Evolutionary conservation across 1,140 invertebrate species (phyloP).

Genomic region (Anadara kagoshimensis): DNA sequence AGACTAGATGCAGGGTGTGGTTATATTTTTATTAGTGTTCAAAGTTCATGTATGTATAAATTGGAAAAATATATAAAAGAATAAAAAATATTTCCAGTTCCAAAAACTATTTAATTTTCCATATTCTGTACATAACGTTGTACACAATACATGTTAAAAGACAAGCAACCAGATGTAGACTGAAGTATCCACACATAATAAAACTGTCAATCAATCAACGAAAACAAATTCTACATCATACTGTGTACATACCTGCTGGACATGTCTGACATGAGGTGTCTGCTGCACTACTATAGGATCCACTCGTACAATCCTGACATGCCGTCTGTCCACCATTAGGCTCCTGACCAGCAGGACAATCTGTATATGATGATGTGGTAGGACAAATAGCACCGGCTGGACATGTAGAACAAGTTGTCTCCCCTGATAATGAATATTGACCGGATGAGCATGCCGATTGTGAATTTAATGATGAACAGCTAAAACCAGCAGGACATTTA

Average conservation of each 20-base stretch:
- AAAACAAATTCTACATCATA: not conserved
- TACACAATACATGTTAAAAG: too few relatives aligned
- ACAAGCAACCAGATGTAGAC: too few relatives aligned
- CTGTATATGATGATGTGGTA: conserved; percentile 41
- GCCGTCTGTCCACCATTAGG: conserved; percentile 51
- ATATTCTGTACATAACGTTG: too few relatives aligned
- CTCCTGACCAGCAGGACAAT: conserved; percentile 54
- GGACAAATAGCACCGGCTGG: conserved; percentile 49
- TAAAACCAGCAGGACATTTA: conserved; percentile 53
- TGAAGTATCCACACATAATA: not conserved
- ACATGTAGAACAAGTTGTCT: conserved; percentile 42
- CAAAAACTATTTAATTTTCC: too few relatives aligned
- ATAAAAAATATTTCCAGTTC: too few relatives aligned
- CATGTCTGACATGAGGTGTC: conserved; percentile 58
- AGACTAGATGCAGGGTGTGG: too few relatives aligned
- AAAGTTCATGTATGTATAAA: too few relatives aligned
- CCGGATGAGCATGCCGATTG: conserved; percentile 31
- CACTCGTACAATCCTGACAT: conserved; percentile 56
- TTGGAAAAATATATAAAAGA: too few relatives aligned
- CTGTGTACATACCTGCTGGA: conserved; percentile 51
- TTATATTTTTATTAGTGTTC: too few relatives aligned
- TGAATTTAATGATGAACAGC: conserved; percentile 39
- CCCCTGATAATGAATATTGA: conserved; percentile 40
- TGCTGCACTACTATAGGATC: conserved; percentile 48
- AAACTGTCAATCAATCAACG: not conserved